Base-by-base conservation (phyloP, 1,140 invertebrate genomes). In the Polyergus mexicanus region DNA sequence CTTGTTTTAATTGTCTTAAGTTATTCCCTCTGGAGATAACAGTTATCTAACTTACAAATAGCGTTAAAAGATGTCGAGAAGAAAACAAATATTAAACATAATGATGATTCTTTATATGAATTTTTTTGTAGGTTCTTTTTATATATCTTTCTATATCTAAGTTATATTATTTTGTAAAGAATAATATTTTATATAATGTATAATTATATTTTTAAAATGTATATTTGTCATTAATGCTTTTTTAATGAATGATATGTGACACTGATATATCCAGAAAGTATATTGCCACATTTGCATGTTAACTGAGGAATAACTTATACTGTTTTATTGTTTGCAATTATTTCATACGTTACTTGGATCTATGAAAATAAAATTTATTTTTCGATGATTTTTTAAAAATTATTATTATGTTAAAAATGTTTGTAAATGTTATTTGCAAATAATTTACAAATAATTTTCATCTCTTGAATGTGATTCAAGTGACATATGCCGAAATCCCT, bases 261-360 rank as follows among this genome's bases (percentile, higher is more conserved):
- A 71, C 58, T 71, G 35, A 80, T 71, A 38, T 41, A 54, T 5
- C 22, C 25, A 22, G n/a, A 16, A 22, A 32, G 19, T 51, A 16
- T 54, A 32, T 69, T 81, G 16, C 6, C 11, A 25, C 58, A 69
- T 80, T 69, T 80, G 65, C 47, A 80, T 44, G 35, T 71, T 81
- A 71, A 56, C 32, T 10, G 38, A 71, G 71, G 38, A 47, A 71
- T 69, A 81, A 81, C 71, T 81, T 56, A 47, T 80, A 54, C 35
- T 69, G 47, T 58, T 71, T 19, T 35, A 19, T 66, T 78, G 75
- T 78, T 78, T 66, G 41, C 35, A 47, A 41, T 78, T 51, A 51
- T 66, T 51, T 22, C 32, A 4, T 4, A 10, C n/a, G n/a, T 10
- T 41, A 25, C 4, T 41, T 1, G 16, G 41, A 78, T 54, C 2